Conservation (phyloP, 2,113 vertebrate genomes). For the Muntiacus reevesi region DNA sequence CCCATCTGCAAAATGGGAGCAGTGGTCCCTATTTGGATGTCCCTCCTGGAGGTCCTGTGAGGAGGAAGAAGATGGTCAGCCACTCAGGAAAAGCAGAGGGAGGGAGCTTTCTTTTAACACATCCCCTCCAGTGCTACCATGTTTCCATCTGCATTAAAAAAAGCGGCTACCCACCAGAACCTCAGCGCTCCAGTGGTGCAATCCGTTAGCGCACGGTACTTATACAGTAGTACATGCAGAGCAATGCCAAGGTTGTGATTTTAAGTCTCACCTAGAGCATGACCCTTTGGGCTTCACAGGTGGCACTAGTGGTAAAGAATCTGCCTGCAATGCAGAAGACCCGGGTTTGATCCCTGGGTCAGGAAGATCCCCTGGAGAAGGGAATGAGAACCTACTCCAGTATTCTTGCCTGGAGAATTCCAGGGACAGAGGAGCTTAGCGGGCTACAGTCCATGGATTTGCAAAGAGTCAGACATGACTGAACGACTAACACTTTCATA, state of each 20-base stretch:
- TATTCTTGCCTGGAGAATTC: not conserved
- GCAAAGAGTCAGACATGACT: not conserved
- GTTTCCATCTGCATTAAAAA: not conserved
- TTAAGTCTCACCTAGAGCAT: not conserved
- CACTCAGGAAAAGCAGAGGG: not conserved
- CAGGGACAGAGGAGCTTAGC: not conserved
- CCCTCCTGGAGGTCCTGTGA: not conserved
- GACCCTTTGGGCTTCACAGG: not conserved
- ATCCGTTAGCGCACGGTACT: accelerated
- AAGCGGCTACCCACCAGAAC: not conserved
- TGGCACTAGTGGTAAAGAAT: not conserved
- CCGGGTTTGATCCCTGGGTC: not conserved
- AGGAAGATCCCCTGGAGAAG: not conserved
- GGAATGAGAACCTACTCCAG: not conserved
- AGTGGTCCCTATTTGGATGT: accelerated
- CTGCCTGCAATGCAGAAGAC: not conserved
- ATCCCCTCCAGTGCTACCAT: not conserved
- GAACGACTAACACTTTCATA: accelerated
- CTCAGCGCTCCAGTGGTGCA: not conserved
- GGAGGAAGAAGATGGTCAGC: not conserved
- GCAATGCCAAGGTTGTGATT: not conserved
- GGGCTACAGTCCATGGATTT: not conserved
- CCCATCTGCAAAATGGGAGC: not conserved
- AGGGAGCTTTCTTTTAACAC: not conserved
- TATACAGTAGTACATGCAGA: not conserved